Conservation (phyloP, 2,113 vertebrate genomes). For the Clarias gariepinus region DNA sequence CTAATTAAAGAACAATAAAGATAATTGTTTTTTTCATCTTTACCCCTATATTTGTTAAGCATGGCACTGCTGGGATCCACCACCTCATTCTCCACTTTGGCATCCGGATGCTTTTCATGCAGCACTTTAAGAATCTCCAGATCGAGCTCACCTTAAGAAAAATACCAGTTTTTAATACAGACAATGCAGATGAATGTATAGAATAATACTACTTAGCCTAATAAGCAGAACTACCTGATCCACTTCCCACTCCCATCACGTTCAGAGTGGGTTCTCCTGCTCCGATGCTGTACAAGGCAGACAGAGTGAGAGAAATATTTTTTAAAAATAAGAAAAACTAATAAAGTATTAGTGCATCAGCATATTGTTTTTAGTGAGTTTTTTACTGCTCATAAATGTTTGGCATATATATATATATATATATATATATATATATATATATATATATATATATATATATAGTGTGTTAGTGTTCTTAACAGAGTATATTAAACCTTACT, state of each 20-base stretch:
- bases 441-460: no score
- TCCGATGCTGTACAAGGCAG: slow-evolving; percentile 67
- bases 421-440: no score
- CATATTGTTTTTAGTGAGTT: no score
- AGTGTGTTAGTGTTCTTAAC: no score
- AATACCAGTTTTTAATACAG: neutral
- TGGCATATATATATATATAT: no score
- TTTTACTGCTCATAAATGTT: no score
- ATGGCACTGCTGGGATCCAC: slow-evolving; percentile 81
- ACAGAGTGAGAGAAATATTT: neutral
- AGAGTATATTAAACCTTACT: no score
- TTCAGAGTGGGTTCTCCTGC: slow-evolving; percentile 71
- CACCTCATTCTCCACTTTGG: slow-evolving; percentile 76
- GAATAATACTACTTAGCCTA: neutral
- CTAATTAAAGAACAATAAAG: neutral
- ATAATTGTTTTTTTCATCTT: neutral
- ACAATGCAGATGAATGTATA: neutral
- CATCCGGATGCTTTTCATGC: slow-evolving; percentile 70
- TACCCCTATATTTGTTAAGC: slow-evolving; percentile 71
- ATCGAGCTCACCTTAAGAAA: slow-evolving; percentile 77
- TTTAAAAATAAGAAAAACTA: neutral
- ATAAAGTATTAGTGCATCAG: no score
- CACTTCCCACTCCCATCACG: slow-evolving; percentile 84
- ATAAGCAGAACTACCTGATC: slow-evolving; percentile 69
- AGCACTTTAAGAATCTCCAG: slow-evolving; percentile 79